A percentile compares a stretch with the other conserved stretches of the same genome.
Evolutionary conservation across 2,888 invertebrate species (phyloP).

Genomic region (Rotaria sp.): DNA sequence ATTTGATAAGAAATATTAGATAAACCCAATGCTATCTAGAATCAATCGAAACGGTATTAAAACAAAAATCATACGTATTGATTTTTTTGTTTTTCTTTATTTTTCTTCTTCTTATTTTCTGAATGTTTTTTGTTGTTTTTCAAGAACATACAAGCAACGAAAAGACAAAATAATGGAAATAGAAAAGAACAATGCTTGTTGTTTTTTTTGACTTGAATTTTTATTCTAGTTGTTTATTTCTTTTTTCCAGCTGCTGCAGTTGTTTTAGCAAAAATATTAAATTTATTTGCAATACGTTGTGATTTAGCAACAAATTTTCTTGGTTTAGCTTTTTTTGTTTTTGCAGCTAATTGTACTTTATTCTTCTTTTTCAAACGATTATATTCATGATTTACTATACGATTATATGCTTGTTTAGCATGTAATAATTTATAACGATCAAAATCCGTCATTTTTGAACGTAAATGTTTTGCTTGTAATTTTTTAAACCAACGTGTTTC

Average conservation of each 20-base stretch:
- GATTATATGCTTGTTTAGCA: slow-evolving; percentile 66
- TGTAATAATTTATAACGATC: slow-evolving; percentile 88
- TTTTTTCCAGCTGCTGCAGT: neutral
- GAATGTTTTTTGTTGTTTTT: neutral
- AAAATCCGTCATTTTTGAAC: slow-evolving; percentile 78
- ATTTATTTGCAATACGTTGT: neutral
- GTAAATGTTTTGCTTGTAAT: slow-evolving; percentile 69
- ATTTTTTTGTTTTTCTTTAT: neutral
- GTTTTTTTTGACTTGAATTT: neutral
- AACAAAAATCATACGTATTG: neutral
- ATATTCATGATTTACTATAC: neutral
- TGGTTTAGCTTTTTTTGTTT: neutral
- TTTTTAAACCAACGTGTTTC: slow-evolving; percentile 82
- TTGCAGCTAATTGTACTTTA: neutral
- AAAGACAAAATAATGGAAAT: neutral
- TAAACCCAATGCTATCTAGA: neutral
- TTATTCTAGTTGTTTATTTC: neutral
- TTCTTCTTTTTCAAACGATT: slow-evolving; percentile 13
- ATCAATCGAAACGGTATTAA: neutral
- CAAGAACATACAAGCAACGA: slow-evolving; percentile 13
- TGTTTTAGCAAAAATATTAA: slow-evolving; percentile 14
- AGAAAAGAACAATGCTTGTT: neutral
- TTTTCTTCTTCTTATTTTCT: neutral
- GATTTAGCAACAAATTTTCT: slow-evolving; percentile 24
- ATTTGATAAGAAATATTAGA: neutral